Conservation (phyloP, 1,140 invertebrate genomes). For the Drosophila auraria region DNA sequence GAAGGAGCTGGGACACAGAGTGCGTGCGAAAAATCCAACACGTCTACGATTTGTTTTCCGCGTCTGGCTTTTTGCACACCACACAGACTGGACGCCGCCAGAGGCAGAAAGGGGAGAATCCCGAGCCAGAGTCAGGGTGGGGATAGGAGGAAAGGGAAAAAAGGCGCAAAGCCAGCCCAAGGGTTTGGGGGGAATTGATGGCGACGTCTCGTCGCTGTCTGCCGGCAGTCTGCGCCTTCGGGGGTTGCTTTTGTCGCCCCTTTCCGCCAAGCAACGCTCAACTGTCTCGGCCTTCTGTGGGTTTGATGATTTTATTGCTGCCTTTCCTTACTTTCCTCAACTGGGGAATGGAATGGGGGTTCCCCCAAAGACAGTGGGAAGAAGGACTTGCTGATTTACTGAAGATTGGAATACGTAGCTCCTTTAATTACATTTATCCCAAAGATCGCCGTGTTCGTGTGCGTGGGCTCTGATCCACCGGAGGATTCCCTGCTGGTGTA, state of each 20-base stretch:
- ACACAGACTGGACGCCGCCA: conserved; percentile 74
- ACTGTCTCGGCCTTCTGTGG: conserved; percentile 45
- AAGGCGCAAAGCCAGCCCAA: background rate
- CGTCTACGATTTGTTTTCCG: conserved; percentile 66
- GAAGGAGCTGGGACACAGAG: conserved; percentile 22
- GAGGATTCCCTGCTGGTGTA: conserved; percentile 97
- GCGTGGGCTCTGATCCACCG: conserved; percentile 91
- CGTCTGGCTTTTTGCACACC: conserved; percentile 54
- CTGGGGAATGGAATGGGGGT: background rate
- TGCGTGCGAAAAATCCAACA: conserved; percentile 82
- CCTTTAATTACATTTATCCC: conserved; percentile 53
- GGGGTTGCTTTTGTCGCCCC: conserved; percentile 54
- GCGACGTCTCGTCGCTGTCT: conserved; percentile 77
- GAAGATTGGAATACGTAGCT: background rate
- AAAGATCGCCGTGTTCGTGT: conserved; percentile 95
- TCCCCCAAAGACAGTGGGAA: background rate
- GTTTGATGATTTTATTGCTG: conserved; percentile 74
- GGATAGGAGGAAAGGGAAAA: conserved; percentile 15
- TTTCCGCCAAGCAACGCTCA: background rate
- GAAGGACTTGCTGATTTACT: background rate
- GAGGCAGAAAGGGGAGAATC: conserved; percentile 2
- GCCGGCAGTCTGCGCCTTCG: conserved; percentile 64
- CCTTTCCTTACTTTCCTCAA: background rate
- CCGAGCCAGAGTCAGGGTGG: background rate
- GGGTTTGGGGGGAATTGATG: conserved; percentile 45